These are phyloP conservation scores for Copidosoma floridanum DNA, from an alignment of 1,140 invertebrate species.

Conservation along the genomic window DNA sequence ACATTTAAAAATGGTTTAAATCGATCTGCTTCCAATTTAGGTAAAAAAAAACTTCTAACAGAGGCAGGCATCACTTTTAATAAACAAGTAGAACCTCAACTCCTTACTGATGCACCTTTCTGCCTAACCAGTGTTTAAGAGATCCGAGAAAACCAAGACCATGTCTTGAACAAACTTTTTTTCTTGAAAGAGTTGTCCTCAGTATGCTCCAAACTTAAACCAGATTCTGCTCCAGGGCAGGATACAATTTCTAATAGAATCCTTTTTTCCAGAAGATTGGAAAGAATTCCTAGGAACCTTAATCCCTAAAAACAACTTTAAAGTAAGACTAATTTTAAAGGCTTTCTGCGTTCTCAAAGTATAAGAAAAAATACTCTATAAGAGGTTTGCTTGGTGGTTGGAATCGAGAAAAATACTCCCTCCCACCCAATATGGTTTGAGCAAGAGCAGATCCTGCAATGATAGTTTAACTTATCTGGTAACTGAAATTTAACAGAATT, in stretches of 20 bases:
- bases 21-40: not conserved
- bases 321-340: not conserved
- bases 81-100: not conserved
- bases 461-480: slow-evolving; percentile 11
- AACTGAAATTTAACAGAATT: no score
- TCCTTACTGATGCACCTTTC: not conserved
- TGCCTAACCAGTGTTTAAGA: not conserved
- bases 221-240: not conserved
- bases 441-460: not conserved
- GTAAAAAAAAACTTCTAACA: not conserved
- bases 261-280: not conserved
- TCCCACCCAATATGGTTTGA: not conserved
- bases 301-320: slow-evolving; percentile 13
- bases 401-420: not conserved
- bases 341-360: not conserved
- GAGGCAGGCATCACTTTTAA: not conserved
- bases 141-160: not conserved
- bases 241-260: slow-evolving; percentile 1
- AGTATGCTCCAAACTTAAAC: no score
- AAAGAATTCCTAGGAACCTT: not conserved
- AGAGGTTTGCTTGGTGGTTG: slow-evolving; percentile 2
- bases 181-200: no score
- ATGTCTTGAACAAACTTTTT: not conserved
- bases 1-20: slow-evolving; percentile 4
- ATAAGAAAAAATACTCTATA: slow-evolving; percentile 13